Conservation (phyloP, 2,797 vertebrate genomes). For the Microhierax caerulescens region DNA sequence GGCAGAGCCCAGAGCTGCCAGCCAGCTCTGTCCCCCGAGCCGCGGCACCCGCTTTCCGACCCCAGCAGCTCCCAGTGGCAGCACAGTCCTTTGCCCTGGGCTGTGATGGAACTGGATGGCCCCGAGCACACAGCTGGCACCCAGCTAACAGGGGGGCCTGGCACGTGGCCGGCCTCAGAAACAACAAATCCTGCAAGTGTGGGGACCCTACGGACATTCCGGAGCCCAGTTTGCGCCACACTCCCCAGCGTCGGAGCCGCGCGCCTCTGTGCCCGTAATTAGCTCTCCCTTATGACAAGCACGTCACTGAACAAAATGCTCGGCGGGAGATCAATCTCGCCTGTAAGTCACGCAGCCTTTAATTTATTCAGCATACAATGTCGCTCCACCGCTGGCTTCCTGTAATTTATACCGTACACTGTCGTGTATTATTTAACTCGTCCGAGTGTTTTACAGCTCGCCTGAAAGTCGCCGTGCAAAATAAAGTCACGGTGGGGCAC, state of each 20-base stretch:
- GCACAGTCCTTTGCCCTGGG: neutral
- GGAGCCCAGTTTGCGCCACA: neutral
- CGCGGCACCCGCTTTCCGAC: neutral
- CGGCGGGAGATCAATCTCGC: constrained; percentile 40
- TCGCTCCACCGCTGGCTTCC: constrained; percentile 30
- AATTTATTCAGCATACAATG: constrained; percentile 65
- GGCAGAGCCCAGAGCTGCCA: neutral
- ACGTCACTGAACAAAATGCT: constrained; percentile 61
- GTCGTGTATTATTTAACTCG: constrained; percentile 57
- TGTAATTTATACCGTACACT: constrained; percentile 64
- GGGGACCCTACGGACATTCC: neutral
- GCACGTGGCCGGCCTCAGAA: neutral
- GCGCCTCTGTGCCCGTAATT: neutral
- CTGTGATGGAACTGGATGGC: neutral
- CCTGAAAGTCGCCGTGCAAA: constrained; percentile 29
- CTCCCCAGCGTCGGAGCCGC: accelerated
- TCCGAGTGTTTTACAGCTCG: constrained; percentile 44
- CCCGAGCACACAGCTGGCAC: neutral
- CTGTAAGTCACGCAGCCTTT: constrained; percentile 55
- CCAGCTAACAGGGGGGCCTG: accelerated
- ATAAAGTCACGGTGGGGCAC: constrained; percentile 9
- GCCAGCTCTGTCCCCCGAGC: accelerated
- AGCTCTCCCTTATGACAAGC: constrained; percentile 50
- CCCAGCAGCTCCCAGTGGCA: neutral
- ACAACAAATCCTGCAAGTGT: neutral